Conservation (phyloP, 2,888 invertebrate species). For the Oegoconia quadripuncta region DNA sequence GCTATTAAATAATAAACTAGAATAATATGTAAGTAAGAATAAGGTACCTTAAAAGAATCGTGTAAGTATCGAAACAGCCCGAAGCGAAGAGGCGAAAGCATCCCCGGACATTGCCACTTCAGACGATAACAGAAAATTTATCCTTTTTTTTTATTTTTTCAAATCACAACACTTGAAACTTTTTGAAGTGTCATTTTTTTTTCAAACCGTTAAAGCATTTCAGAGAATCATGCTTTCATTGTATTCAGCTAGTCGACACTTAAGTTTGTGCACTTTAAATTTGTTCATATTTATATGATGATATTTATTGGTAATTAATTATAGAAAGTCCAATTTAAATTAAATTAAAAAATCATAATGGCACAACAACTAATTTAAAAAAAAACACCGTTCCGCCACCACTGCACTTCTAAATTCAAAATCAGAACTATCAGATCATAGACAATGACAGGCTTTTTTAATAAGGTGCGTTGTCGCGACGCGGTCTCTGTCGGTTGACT, state of each 20-base stretch:
- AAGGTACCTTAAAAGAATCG: constrained; percentile 59
- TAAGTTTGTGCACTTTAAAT: no score
- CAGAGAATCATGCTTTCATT: no score
- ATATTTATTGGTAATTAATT: no score
- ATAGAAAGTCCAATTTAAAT: background rate
- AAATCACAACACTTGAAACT: constrained; percentile 18
- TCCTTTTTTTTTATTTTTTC: constrained; percentile 15
- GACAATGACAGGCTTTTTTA: constrained; percentile 10
- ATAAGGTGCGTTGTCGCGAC: constrained; percentile 37
- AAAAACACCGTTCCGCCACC: constrained; percentile 1
- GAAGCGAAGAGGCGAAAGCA: constrained; percentile 24
- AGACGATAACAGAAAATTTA: background rate
- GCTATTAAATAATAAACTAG: no score
- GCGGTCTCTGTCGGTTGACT: constrained; percentile 52
- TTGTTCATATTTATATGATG: no score
- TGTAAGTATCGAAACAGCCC: constrained; percentile 27
- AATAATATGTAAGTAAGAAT: no score
- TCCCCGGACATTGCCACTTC: constrained; percentile 36
- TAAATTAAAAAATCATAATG: background rate
- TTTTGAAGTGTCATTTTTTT: background rate
- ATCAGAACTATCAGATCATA: background rate
- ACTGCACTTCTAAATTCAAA: constrained; percentile 1
- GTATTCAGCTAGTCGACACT: no score
- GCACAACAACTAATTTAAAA: background rate
- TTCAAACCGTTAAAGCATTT: no score